Evolutionary conservation across 2,888 invertebrate genomes (phyloP).

Genomic region (Schizotus pectinicornis): DNA sequence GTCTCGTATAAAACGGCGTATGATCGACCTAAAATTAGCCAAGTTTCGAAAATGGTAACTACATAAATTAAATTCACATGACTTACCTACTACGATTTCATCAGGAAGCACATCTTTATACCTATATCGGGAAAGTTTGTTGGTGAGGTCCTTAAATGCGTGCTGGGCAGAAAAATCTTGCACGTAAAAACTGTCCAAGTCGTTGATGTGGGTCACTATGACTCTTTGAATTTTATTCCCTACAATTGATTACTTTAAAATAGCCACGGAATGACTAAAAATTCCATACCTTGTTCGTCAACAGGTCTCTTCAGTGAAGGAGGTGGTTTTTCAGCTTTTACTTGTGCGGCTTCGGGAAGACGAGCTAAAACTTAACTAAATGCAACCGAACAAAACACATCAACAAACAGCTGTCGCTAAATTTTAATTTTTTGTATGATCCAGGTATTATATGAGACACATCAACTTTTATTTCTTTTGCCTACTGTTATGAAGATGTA

Average conservation of each 20-base stretch:
- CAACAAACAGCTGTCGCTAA: too few species aligned
- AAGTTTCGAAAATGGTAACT: neutral
- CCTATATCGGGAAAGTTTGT: neutral
- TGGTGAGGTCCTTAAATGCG: constrained; percentile 2
- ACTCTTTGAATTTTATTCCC: constrained; percentile 29
- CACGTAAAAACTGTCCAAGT: constrained; percentile 46
- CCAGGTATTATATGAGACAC: too few species aligned
- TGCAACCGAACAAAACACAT: too few species aligned
- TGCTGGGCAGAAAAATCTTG: constrained; percentile 24
- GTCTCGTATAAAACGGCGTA: constrained; percentile 19
- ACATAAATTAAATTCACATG: neutral
- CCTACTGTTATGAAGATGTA: too few species aligned
- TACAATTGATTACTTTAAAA: neutral
- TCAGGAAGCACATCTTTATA: neutral
- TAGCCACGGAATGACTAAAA: neutral
- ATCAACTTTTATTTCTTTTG: too few species aligned
- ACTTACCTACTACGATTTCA: constrained; percentile 1
- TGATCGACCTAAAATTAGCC: neutral
- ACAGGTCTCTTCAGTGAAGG: too few species aligned
- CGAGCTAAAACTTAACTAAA: too few species aligned
- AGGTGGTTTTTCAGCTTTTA: too few species aligned
- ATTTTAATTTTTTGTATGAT: too few species aligned
- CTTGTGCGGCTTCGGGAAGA: too few species aligned
- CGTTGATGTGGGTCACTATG: constrained; percentile 46
- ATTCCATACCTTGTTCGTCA: too few species aligned